Conservation (phyloP, 1,140 invertebrate species). For the Ceratina australensis region DNA sequence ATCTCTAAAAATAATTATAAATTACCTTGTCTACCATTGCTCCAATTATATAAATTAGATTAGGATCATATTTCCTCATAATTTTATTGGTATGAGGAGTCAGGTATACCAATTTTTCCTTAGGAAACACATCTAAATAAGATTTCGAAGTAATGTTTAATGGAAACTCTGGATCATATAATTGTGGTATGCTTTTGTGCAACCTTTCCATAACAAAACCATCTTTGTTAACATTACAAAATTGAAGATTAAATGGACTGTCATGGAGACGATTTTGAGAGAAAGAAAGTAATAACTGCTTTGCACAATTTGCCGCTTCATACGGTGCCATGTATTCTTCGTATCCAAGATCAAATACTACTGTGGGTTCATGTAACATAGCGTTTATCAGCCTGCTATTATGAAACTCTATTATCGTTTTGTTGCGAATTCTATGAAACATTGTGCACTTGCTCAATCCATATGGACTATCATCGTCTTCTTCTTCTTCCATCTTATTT, state of each 20-base stretch:
- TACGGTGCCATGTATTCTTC: slow-evolving; percentile 85
- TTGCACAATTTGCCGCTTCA: slow-evolving; percentile 86
- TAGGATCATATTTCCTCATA: slow-evolving; percentile 85
- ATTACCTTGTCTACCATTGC: slow-evolving; percentile 90
- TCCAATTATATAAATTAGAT: slow-evolving; percentile 93
- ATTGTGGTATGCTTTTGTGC: slow-evolving; percentile 83
- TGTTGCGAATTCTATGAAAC: slow-evolving; percentile 28
- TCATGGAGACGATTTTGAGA: slow-evolving; percentile 85
- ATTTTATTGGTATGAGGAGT: slow-evolving; percentile 89
- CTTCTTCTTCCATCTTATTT: too few species aligned
- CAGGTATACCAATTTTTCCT: slow-evolving; percentile 90
- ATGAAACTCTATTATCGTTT: slow-evolving; percentile 83
- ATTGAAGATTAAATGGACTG: slow-evolving; percentile 88
- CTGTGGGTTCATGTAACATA: slow-evolving; percentile 85
- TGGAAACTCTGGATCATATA: slow-evolving; percentile 87
- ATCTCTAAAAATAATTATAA: slow-evolving; percentile 14
- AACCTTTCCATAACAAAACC: slow-evolving; percentile 81
- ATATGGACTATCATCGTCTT: neutral
- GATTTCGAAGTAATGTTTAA: slow-evolving; percentile 85
- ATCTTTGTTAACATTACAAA: slow-evolving; percentile 84
- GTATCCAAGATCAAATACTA: slow-evolving; percentile 91
- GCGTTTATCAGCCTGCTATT: slow-evolving; percentile 82
- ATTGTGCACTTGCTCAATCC: neutral
- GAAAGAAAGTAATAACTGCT: slow-evolving; percentile 86
- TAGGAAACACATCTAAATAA: slow-evolving; percentile 92